A percentile compares a stretch with the other conserved stretches of the same genome.
These are phyloP conservation scores for Platysternon megacephalum DNA, from an alignment of 2,113 vertebrate species.

Conservation along the genomic window DNA sequence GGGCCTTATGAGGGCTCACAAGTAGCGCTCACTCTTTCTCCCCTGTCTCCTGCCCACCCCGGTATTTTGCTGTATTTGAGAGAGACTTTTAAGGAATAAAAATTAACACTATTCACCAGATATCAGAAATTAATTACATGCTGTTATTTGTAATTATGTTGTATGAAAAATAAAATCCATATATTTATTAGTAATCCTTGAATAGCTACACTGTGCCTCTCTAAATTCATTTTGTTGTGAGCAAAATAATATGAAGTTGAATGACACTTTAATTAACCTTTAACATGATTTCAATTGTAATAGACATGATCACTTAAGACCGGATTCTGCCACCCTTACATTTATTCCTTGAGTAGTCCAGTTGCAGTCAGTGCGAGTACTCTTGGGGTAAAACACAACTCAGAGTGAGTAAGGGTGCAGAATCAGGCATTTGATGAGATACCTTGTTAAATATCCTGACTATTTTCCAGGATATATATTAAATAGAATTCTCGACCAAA, in stretches of 20 bases:
- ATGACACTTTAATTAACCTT: conserved; percentile 21
- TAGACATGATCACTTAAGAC: neutral
- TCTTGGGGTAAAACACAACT: neutral
- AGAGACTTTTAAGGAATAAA: neutral
- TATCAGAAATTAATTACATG: neutral
- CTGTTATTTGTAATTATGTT: neutral
- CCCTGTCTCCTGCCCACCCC: neutral
- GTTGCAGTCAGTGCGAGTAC: rapidly evolving
- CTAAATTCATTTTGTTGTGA: neutral
- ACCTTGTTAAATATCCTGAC: neutral
- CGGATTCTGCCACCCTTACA: neutral
- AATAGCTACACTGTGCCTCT: neutral
- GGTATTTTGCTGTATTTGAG: neutral
- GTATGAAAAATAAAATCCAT: neutral
- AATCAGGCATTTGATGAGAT: neutral
- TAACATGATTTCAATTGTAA: conserved; percentile 21
- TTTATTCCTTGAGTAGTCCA: neutral
- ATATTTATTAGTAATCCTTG: conserved; percentile 2
- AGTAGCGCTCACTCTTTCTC: neutral
- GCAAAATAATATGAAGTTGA: neutral
- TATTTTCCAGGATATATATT: rapidly evolving
- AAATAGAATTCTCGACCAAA: rapidly evolving
- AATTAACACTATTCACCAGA: neutral
- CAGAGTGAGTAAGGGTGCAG: neutral
- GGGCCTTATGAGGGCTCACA: neutral